Evolutionary conservation across 2,113 vertebrate species (phyloP).

Genomic region (Engraulis encrasicolus): DNA sequence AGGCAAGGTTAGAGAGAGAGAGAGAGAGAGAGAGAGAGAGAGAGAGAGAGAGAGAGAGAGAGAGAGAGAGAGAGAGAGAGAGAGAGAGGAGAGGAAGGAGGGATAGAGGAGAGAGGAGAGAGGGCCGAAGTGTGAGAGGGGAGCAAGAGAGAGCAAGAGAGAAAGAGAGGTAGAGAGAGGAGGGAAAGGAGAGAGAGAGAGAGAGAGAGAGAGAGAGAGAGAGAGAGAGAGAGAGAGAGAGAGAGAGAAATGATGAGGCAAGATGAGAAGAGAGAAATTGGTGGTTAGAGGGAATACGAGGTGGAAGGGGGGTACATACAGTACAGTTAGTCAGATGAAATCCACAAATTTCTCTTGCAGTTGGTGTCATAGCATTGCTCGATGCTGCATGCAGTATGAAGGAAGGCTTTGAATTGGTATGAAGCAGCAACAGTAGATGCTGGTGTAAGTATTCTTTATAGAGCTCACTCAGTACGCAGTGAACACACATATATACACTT

Average conservation of each 20-base stretch:
- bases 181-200: conserved; percentile 11
- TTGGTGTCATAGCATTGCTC: neutral
- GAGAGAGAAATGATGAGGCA: too few relatives aligned
- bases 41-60: neutral
- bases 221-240: too few relatives aligned
- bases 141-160: too few relatives aligned
- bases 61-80: conserved; percentile 41
- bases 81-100: neutral
- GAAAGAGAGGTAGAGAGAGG: too few relatives aligned
- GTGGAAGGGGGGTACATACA: neutral
- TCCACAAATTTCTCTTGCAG: neutral
- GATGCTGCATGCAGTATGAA: neutral
- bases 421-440: neutral
- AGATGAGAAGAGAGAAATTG: too few relatives aligned
- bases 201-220: conserved; percentile 36
- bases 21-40: too few relatives aligned
- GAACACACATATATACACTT: neutral
- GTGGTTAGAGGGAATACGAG: conserved; percentile 36
- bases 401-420: neutral
- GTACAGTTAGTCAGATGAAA: neutral
- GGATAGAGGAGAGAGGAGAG: too few relatives aligned
- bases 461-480: neutral
- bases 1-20: too few relatives aligned
- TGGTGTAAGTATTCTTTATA: neutral
- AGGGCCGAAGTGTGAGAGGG: too few relatives aligned